phyloP scores from a whole-genome alignment of 30 jellyfish, hydroid and myxozoan genomes.

The Mastigias papua region DNA sequence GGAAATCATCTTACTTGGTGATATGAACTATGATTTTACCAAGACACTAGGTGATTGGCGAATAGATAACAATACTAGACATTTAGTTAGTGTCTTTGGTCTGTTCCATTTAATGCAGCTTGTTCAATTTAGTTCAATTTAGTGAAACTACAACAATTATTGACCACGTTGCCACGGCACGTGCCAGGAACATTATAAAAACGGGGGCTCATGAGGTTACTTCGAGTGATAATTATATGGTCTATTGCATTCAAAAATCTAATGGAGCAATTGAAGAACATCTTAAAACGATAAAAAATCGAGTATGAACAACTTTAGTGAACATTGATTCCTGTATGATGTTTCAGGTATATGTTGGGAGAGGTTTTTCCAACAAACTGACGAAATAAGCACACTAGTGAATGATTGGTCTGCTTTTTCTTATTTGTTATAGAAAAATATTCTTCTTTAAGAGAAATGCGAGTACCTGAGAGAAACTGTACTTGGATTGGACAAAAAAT shows the following conservation, averaged over 20 bases:
- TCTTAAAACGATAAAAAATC: not conserved
- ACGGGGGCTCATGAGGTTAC: conserved; percentile 50
- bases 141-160: not conserved
- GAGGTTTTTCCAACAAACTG: no score
- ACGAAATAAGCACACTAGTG: no score
- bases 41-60: not conserved
- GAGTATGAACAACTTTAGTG: conserved; percentile 27
- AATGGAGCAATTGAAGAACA: not conserved
- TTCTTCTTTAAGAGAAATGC: conserved; percentile 38
- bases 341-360: no score
- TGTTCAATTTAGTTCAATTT: not conserved
- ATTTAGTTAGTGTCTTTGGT: not conserved
- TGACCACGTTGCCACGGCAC: not conserved
- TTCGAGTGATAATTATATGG: conserved; percentile 23
- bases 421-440: conserved; percentile 37
- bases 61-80: not conserved
- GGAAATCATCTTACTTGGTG: conserved; percentile 1
- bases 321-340: not conserved
- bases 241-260: not conserved
- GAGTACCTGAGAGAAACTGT: conserved; percentile 41
- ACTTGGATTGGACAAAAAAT: conserved; percentile 30
- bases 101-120: conserved; percentile 5
- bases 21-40: not conserved
- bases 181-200: conserved; percentile 30
- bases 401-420: conserved; percentile 50